Conservation (phyloP, 2,113 vertebrate species). For the Vimba vimba region DNA sequence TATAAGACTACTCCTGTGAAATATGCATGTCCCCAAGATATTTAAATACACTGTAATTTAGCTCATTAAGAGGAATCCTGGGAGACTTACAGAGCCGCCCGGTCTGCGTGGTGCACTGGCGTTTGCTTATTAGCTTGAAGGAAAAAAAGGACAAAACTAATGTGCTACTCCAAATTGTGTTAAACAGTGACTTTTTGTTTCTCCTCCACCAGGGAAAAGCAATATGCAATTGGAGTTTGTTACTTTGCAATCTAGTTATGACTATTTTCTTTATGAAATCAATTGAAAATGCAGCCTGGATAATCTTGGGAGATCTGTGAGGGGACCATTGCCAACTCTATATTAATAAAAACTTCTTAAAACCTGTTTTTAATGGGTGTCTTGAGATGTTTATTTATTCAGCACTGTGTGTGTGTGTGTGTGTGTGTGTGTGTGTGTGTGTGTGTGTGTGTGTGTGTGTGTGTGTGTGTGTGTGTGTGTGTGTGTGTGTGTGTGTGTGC, state of each 20-base stretch:
- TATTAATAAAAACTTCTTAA: slow-evolving; percentile 35
- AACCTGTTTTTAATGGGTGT: slow-evolving; percentile 8
- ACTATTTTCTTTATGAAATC: background rate
- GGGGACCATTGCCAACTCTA: background rate
- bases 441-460: background rate
- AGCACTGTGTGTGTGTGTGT: background rate
- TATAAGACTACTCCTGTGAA: slow-evolving; percentile 48
- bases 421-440: background rate
- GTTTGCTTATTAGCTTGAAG: slow-evolving; percentile 36
- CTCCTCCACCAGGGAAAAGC: slow-evolving; percentile 18
- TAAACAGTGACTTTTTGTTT: slow-evolving; percentile 29
- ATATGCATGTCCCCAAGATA: slow-evolving; percentile 48
- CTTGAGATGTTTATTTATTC: slow-evolving; percentile 25
- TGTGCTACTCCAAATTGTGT: slow-evolving; percentile 37
- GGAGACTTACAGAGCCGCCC: slow-evolving; percentile 1
- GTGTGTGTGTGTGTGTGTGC: background rate
- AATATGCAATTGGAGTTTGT: background rate
- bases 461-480: background rate
- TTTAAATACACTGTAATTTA: slow-evolving; percentile 49
- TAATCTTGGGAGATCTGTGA: slow-evolving; percentile 9
- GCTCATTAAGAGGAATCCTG: slow-evolving; percentile 36
- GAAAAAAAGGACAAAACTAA: slow-evolving; percentile 25
- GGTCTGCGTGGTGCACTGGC: background rate
- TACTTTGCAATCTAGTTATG: background rate
- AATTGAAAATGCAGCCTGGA: background rate